Percentiles rank a stretch among this genome's conserved stretches.
Evolutionary conservation across 2,888 invertebrate genomes (phyloP).

Genomic region (Tipula vernalis): DNA sequence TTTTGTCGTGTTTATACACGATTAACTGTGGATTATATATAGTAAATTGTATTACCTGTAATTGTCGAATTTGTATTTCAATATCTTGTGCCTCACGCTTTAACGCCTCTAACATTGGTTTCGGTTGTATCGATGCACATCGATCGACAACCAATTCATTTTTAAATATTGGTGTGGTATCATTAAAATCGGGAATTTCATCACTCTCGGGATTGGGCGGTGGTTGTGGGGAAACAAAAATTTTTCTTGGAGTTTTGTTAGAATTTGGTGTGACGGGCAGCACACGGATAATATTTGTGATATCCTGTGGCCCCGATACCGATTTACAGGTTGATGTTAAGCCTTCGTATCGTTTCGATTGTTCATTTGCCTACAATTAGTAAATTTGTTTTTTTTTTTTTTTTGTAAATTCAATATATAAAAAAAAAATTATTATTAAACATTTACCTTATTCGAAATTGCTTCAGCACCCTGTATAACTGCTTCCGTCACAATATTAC

Average conservation of each 20-base stretch:
- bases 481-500: constrained; percentile 75
- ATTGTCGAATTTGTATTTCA: constrained; percentile 75
- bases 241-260: constrained; percentile 34
- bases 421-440: no score
- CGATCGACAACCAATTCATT: constrained; percentile 77
- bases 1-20: background rate
- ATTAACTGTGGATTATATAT: background rate
- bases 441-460: constrained; percentile 62
- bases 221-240: constrained; percentile 56
- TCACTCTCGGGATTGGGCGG: constrained; percentile 38
- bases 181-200: constrained; percentile 37
- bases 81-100: constrained; percentile 73
- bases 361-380: constrained; percentile 57
- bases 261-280: constrained; percentile 42
- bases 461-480: constrained; percentile 79
- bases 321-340: constrained; percentile 64
- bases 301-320: constrained; percentile 42
- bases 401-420: no score
- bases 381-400: no score
- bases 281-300: constrained; percentile 60
- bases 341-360: constrained; percentile 71
- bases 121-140: constrained; percentile 55
- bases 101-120: constrained; percentile 62
- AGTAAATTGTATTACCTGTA: constrained; percentile 40
- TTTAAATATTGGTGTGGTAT: constrained; percentile 59